Evolutionary conservation across 2,113 vertebrate species (phyloP), one percentile per base, ranked within the genome.

Genomic region (Leptosomus discolor): DNA sequence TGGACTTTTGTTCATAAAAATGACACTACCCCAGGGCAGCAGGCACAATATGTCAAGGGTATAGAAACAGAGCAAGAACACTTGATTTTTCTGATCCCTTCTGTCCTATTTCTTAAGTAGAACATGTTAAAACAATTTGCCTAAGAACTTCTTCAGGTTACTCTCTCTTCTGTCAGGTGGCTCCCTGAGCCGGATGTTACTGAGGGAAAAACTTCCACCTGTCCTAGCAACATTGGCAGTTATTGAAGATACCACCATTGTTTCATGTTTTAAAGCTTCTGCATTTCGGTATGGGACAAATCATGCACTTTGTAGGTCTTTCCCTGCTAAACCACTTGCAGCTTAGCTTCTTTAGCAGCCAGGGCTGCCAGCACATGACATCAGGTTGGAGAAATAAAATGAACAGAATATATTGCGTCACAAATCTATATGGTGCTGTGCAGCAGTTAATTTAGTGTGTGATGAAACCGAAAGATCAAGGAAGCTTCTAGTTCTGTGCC

Each of bases 81-180:
- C 32, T 69, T 93, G 19, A 61, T 94, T 79, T 50, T 67, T 71
- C 54, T 85, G 56, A 92, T 93, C 74, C 81, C 61, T 96, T 95
- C 92, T 90, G 46, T 87, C 53, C 67, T 87, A 46, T 88, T 91
- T 86, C 36, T 90, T 73, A 76, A 91, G 41, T 46, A 90, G 46
- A 56, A 79, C 20, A 22, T 56, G 23, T 56, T 61, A 51, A 96
- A 93, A 85, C 29, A 63, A 57, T 50, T 90, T 80, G 43, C 29
- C 65, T 24, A 71, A 78, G 41, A 43, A 65, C 51, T 76, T 46
- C 13, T 69, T 68, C 27, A 43, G 24, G 20, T 83, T 36, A 36
- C 20, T 6, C 8, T 74, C 83, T 71, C 29, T 88, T 91, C 69
- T 85, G 53, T 68, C 61, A 56, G 32, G 27, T 70, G 51, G 26